Conservation (phyloP, 2,888 invertebrate genomes). For the Sphecodes monilicornis region DNA sequence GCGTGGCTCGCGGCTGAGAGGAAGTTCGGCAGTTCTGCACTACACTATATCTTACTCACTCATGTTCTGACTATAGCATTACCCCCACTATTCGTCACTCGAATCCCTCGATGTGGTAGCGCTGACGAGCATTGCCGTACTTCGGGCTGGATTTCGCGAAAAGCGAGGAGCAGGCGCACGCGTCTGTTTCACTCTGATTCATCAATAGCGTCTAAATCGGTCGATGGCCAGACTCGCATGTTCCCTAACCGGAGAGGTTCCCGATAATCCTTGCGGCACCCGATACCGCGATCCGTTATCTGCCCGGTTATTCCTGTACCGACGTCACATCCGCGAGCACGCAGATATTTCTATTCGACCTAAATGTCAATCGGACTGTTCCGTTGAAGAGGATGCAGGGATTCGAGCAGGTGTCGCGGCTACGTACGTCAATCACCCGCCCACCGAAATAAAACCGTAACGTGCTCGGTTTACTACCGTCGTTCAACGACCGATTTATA, state of each 20-base stretch:
- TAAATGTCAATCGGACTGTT: constrained; percentile 61
- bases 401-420: constrained; percentile 46
- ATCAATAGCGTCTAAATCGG: constrained; percentile 31
- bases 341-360: constrained; percentile 57
- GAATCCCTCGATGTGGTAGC: not conserved
- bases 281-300: constrained; percentile 35
- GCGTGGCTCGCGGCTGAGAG: too few species aligned
- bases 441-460: constrained; percentile 53
- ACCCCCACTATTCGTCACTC: not conserved
- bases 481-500: constrained; percentile 26
- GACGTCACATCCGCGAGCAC: constrained; percentile 39
- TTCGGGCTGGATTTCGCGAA: not conserved
- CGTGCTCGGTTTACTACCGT: not conserved
- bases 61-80: not conserved
- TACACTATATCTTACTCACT: not conserved
- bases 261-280: constrained; percentile 29
- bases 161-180: not conserved
- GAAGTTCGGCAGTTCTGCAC: too few species aligned
- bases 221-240: constrained; percentile 24
- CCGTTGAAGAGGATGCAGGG: constrained; percentile 48
- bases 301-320: constrained; percentile 48
- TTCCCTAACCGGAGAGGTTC: constrained; percentile 11
- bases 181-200: not conserved
- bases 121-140: not conserved
- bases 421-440: constrained; percentile 45